A percentile compares a stretch with the other conserved stretches of the same genome.
phyloP scores from a whole-genome alignment of 2,888 invertebrate genomes.

The Strigamia transsilvanica region DNA sequence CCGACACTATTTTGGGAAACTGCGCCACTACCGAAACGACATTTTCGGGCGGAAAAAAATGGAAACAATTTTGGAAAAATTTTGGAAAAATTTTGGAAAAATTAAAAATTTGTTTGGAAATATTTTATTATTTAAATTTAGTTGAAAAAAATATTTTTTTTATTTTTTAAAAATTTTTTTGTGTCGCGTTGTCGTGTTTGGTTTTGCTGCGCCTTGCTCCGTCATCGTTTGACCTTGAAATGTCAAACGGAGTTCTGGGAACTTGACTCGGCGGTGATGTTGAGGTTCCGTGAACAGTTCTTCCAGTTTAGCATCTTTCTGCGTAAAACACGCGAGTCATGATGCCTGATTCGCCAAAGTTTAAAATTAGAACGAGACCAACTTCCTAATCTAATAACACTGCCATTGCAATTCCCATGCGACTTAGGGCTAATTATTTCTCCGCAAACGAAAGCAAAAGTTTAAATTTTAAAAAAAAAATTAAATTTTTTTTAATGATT shows the following conservation, averaged over 20 bases:
- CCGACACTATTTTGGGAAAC: slow-evolving; percentile 35
- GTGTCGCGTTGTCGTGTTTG: too few relatives aligned
- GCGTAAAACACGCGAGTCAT: background rate
- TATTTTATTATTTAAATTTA: too few relatives aligned
- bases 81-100: background rate
- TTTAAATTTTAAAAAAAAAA: background rate
- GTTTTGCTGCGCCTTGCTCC: background rate
- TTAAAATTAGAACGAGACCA: background rate
- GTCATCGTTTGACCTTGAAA: slow-evolving; percentile 38
- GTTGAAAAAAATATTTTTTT: too few relatives aligned
- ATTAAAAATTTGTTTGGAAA: background rate
- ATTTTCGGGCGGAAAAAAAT: too few relatives aligned
- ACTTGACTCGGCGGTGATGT: background rate
- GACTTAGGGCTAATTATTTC: too few relatives aligned
- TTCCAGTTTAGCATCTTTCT: slow-evolving; percentile 18
- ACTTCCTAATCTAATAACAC: background rate
- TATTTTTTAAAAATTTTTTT: too few relatives aligned
- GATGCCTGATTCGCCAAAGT: background rate
- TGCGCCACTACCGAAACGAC: slow-evolving; percentile 4
- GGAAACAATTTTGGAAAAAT: too few relatives aligned
- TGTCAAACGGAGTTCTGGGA: slow-evolving; percentile 39
- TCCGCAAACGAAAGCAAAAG: background rate
- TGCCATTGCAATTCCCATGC: background rate
- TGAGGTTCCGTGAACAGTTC: background rate
- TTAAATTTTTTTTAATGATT: too few relatives aligned